Evolutionary conservation across 2,888 invertebrate genomes (phyloP).

Genomic region (Caenorhabditis plicata): DNA sequence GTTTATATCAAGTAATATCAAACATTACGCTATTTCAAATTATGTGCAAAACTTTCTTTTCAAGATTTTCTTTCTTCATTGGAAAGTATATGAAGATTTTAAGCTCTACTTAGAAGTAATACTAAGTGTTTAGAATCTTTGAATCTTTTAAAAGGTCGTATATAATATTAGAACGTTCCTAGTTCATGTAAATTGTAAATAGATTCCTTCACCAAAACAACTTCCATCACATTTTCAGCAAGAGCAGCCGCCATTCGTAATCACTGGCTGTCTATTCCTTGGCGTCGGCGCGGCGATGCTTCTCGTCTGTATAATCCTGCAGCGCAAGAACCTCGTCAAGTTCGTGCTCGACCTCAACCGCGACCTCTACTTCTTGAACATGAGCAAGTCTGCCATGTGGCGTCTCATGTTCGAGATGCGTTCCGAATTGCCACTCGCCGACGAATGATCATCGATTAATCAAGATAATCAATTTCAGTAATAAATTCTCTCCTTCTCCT

Average conservation of each 20-base stretch:
- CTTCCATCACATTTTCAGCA: constrained; percentile 60
- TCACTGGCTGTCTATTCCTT: constrained; percentile 58
- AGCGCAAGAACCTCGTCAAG: constrained; percentile 63
- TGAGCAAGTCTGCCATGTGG: constrained; percentile 55
- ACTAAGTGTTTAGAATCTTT: too few species aligned
- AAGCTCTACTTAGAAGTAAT: too few species aligned
- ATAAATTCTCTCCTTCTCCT: background rate
- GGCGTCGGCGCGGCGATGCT: constrained; percentile 57
- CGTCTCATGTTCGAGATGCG: constrained; percentile 53
- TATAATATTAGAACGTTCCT: too few species aligned
- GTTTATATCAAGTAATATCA: too few species aligned
- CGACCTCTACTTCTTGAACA: constrained; percentile 57
- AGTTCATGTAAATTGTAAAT: too few species aligned
- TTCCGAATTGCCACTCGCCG: constrained; percentile 36
- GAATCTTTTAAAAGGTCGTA: too few species aligned
- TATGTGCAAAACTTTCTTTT: too few species aligned
- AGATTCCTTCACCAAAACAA: too few species aligned
- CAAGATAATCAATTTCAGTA: background rate
- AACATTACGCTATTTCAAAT: too few species aligned
- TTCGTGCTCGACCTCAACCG: constrained; percentile 57
- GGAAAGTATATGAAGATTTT: too few species aligned
- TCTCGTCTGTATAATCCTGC: constrained; percentile 56
- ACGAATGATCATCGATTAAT: too few species aligned
- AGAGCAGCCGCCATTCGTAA: constrained; percentile 49
- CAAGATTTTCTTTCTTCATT: too few species aligned